Base-by-base conservation (phyloP, 2,113 vertebrate genomes). In the Ancistrus triradiatus region DNA sequence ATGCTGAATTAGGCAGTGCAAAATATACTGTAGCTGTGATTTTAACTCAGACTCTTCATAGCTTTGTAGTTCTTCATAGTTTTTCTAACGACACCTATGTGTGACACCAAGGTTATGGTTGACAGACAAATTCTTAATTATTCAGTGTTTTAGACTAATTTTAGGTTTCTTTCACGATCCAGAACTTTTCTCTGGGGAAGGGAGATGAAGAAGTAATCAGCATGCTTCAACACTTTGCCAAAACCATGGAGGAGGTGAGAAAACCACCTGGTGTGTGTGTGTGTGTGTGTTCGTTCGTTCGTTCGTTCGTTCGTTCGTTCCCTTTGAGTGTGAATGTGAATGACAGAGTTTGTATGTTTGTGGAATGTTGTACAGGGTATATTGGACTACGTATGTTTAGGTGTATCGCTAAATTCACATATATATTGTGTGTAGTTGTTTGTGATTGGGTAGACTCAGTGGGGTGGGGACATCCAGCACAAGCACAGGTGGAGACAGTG, bases 111-210 rank as follows among this genome's bases (percentile, higher is more conserved):
- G n/a, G n/a, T n/a, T n/a, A n/a, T n/a, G n/a, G n/a, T n/a, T n/a
- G n/a, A n/a, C n/a, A n/a, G n/a, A n/a, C n/a, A n/a, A n/a, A n/a
- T n/a, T n/a, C n/a, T n/a, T n/a, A n/a, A n/a, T n/a, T n/a, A n/a
- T n/a, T n/a, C n/a, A n/a, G n/a, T n/a, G n/a, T 65, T 65, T 37
- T 46, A 19, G 3, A 24, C 27, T 55, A 14, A 1, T 13, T 33
- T 4, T 66, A 15, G 15, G 38, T 58, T 53, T 62, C 27, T 74
- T 61, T 71, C 48, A 59, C 58, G 24, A 62, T 82, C 62, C 81
- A 98, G 95, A 94, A 98, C 83, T 99, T 98, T 87, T 92, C 96
- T 49, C 86, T 98, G 38, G 93, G 94, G 48, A 98, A 93, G 90
- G 95, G 93, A 22, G 96, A 99, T 66, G 95, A 98, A 86, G 95